These are phyloP conservation scores for Pocillopora damicornis DNA, from an alignment of 64 coral and sea anemone species.

Conservation along the genomic window DNA sequence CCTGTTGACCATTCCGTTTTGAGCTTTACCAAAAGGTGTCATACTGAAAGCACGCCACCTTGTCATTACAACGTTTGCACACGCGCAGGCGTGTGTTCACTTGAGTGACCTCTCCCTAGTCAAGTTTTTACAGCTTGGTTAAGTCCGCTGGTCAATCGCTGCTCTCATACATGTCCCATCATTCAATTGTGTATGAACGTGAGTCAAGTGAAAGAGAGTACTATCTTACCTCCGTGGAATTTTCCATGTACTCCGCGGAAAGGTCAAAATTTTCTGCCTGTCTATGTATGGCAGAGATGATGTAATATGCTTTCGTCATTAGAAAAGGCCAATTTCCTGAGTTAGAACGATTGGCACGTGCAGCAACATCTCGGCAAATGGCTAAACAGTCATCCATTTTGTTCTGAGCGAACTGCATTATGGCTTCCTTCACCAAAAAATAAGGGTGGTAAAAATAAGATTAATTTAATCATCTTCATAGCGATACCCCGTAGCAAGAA, in stretches of 20 bases:
- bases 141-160: neutral
- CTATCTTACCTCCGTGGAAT: constrained; percentile 35
- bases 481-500: too few relatives aligned
- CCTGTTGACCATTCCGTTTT: too few relatives aligned
- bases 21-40: too few relatives aligned
- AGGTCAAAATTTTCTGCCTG: constrained; percentile 13
- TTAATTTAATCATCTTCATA: neutral
- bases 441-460: neutral
- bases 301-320: constrained; percentile 31
- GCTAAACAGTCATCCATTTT: constrained; percentile 11
- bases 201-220: neutral
- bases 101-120: too few relatives aligned
- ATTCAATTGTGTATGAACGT: neutral
- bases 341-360: neutral
- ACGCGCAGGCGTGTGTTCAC: too few relatives aligned
- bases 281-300: constrained; percentile 53
- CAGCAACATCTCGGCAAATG: neutral
- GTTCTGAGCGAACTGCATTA: constrained; percentile 39
- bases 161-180: neutral
- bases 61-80: too few relatives aligned
- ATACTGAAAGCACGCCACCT: too few relatives aligned
- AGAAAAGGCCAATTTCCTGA: constrained; percentile 42
- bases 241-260: constrained; percentile 39
- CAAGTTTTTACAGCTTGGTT: too few relatives aligned
- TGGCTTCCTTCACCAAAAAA: constrained; percentile 40